Evolutionary conservation across 2,113 vertebrate genomes (phyloP).

Genomic region (Acrocephalus arundinaceus): DNA sequence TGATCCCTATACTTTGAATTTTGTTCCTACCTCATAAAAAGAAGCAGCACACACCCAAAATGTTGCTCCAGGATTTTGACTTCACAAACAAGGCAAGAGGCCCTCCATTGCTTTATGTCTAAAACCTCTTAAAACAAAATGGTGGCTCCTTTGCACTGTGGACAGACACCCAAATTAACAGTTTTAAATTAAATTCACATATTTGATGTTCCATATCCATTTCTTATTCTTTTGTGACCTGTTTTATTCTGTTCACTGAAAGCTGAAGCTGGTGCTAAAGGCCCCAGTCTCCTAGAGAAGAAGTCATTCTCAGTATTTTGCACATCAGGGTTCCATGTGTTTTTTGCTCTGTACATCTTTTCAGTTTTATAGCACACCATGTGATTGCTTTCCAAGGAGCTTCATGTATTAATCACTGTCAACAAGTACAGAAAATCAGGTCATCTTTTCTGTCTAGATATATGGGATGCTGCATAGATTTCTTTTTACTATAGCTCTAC

Average conservation of each 20-base stretch:
- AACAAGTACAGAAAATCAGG: neutral
- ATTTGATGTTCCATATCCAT: neutral
- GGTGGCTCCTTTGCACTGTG: rapidly evolving
- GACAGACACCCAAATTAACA: neutral
- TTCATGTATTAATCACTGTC: neutral
- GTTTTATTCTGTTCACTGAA: neutral
- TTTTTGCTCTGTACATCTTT: neutral
- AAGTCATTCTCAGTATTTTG: neutral
- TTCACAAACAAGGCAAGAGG: neutral
- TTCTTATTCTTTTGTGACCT: neutral
- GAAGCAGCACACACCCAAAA: neutral
- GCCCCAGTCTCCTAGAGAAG: neutral
- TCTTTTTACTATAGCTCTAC: neutral
- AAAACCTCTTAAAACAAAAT: neutral
- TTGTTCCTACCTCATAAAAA: neutral
- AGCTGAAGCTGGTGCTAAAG: neutral
- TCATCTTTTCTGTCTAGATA: neutral
- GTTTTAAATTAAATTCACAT: neutral
- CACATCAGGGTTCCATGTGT: neutral
- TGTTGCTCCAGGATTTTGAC: neutral
- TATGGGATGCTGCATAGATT: neutral
- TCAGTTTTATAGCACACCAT: neutral
- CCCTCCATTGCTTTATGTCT: neutral
- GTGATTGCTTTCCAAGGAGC: neutral
- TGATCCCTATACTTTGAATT: neutral